phyloP scores from a whole-genome alignment of 2,888 invertebrate genomes.

The Ectemnius lituratus region DNA sequence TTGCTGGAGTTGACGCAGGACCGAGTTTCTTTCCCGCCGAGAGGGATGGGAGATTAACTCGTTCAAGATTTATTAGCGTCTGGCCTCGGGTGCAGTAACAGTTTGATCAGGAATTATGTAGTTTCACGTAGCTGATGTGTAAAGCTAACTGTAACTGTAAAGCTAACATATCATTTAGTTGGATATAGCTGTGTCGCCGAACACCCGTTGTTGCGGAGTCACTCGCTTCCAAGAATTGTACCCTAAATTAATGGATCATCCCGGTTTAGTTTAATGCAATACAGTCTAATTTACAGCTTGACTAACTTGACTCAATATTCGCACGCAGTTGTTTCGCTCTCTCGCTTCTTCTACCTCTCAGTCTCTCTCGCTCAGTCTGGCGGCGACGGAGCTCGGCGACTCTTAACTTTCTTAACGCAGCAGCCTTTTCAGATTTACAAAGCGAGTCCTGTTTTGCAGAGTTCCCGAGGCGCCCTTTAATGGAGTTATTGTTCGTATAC shows the following conservation, averaged over 20 bases:
- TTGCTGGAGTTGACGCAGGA: slow-evolving; percentile 45
- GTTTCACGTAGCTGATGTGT: slow-evolving; percentile 39
- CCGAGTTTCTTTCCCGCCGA: background rate
- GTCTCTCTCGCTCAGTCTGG: no score
- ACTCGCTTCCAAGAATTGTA: background rate
- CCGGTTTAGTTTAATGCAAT: background rate
- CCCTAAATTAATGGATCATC: background rate
- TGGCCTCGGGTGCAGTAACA: slow-evolving; percentile 52
- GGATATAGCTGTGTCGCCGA: background rate
- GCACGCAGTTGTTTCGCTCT: no score
- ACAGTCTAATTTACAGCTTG: background rate
- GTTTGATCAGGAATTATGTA: slow-evolving; percentile 59
- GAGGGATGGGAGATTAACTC: slow-evolving; percentile 51
- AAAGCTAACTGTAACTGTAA: no score
- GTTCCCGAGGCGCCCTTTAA: no score
- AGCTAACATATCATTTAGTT: no score
- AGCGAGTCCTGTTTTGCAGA: no score
- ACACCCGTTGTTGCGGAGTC: background rate
- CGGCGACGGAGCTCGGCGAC: no score
- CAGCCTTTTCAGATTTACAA: no score
- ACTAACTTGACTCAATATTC: no score
- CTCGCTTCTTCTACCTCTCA: no score
- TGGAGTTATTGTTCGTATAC: no score
- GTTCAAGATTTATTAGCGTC: slow-evolving; percentile 57
- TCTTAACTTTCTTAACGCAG: no score